These are phyloP conservation scores for Myotis davidii DNA, from an alignment of 2,113 vertebrate species.

Conservation along the genomic window DNA sequence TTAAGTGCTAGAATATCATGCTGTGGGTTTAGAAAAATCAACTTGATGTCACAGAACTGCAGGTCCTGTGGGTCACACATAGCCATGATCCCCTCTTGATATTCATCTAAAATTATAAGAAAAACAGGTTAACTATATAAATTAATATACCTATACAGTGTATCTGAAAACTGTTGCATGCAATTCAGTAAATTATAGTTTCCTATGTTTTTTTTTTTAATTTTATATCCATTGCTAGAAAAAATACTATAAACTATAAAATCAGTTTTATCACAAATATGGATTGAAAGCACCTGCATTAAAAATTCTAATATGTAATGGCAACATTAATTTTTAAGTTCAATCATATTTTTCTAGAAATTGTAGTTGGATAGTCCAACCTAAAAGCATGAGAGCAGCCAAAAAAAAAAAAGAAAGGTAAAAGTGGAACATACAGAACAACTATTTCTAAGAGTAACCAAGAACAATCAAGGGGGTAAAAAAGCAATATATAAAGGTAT, in stretches of 20 bases:
- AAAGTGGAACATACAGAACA: not conserved
- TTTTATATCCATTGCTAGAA: not conserved
- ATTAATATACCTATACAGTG: not conserved
- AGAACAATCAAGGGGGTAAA: not conserved
- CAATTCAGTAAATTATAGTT: not conserved
- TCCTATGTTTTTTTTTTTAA: not conserved
- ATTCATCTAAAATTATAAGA: not conserved
- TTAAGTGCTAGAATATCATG: slow-evolving; percentile 99
- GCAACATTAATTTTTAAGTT: not conserved
- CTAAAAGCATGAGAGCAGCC: not conserved
- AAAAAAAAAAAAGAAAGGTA: not conserved
- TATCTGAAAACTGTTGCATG: not conserved
- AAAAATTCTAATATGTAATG: not conserved
- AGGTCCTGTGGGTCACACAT: slow-evolving; percentile 88
- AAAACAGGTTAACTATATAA: not conserved
- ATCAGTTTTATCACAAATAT: not conserved
- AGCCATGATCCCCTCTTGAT: slow-evolving; percentile 85
- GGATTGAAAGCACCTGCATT: not conserved
- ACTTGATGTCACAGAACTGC: slow-evolving; percentile 91
- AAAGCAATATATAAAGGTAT: too few species aligned
- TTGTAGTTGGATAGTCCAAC: accelerated
- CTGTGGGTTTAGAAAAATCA: slow-evolving; percentile 97
- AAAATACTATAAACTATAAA: not conserved
- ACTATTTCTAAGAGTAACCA: not conserved
- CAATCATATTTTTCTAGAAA: not conserved